These are phyloP conservation scores for Gnathonemus longibarbis DNA, from an alignment of 2,113 vertebrate genomes.

Conservation along the genomic window DNA sequence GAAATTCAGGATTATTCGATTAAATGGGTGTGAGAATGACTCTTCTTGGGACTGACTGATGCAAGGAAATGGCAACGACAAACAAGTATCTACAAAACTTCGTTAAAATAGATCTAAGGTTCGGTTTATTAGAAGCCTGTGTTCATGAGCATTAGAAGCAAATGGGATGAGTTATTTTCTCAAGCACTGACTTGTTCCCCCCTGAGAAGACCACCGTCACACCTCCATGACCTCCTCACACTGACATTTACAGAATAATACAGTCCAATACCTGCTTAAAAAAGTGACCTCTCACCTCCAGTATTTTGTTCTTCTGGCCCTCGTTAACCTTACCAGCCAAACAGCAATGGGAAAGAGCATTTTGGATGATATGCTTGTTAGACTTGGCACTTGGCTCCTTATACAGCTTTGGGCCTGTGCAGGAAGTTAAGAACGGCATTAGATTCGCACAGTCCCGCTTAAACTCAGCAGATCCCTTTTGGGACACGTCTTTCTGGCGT, in stretches of 20 bases:
- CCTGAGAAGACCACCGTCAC: not conserved
- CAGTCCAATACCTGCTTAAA: not conserved
- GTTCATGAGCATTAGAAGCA: not conserved
- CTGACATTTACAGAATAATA: not conserved
- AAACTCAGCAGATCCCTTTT: not conserved
- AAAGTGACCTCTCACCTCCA: constrained; percentile 76
- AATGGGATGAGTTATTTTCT: not conserved
- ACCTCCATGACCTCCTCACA: not conserved
- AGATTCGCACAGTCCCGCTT: not conserved
- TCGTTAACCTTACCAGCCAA: constrained; percentile 97
- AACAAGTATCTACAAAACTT: not conserved
- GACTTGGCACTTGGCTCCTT: constrained; percentile 98
- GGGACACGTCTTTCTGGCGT: not conserved
- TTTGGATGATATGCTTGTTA: constrained; percentile 97
- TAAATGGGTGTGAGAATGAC: not conserved
- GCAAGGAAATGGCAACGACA: not conserved
- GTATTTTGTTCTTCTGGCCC: constrained; percentile 93
- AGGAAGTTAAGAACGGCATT: constrained; percentile 18
- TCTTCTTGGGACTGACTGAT: not conserved
- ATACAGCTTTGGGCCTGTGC: constrained; percentile 88
- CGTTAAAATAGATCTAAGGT: not conserved
- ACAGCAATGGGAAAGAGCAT: constrained; percentile 92
- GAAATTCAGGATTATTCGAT: not conserved
- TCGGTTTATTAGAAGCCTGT: not conserved
- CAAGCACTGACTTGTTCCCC: not conserved